Conservation (phyloP, 2,888 invertebrate species). For the Prenolepis imparis region DNA sequence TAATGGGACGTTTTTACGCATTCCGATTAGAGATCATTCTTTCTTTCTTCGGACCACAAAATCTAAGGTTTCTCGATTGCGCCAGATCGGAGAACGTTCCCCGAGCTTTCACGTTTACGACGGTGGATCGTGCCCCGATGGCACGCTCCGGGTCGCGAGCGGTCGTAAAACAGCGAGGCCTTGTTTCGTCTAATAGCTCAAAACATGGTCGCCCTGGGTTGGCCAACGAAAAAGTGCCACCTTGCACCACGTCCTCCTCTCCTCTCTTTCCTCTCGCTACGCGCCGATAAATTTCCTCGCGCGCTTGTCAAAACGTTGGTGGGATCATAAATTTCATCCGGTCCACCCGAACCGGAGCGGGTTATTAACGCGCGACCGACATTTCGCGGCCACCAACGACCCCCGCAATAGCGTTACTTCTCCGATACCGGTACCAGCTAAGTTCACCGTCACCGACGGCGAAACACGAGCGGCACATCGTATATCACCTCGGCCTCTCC, state of each 20-base stretch:
- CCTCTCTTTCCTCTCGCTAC: constrained; percentile 3
- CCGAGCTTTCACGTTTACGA: constrained; percentile 61
- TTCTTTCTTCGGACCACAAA: neutral
- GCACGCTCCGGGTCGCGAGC: constrained; percentile 62
- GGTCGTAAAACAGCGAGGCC: constrained; percentile 68
- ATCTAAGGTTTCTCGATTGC: constrained; percentile 15
- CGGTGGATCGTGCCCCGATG: constrained; percentile 60
- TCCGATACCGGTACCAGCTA: constrained; percentile 42
- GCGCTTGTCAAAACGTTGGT: constrained; percentile 79
- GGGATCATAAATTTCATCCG: constrained; percentile 70
- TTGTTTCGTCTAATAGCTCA: constrained; percentile 83
- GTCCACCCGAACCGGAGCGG: constrained; percentile 57
- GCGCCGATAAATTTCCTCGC: constrained; percentile 77
- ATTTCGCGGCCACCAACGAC: constrained; percentile 53
- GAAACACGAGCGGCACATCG: constrained; percentile 69
- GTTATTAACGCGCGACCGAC: constrained; percentile 66
- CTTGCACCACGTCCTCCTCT: constrained; percentile 28
- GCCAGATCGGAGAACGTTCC: constrained; percentile 45
- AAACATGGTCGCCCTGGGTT: constrained; percentile 71
- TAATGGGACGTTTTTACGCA: neutral
- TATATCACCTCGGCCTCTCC: constrained; percentile 73
- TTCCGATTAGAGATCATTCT: neutral
- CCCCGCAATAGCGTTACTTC: constrained; percentile 31
- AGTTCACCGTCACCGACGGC: constrained; percentile 59
- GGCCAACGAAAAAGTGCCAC: constrained; percentile 59